Percentiles rank a stretch among this genome's conserved stretches.
Evolutionary conservation across 2,797 vertebrate species (phyloP).

Genomic region (Eospalax fontanierii): DNA sequence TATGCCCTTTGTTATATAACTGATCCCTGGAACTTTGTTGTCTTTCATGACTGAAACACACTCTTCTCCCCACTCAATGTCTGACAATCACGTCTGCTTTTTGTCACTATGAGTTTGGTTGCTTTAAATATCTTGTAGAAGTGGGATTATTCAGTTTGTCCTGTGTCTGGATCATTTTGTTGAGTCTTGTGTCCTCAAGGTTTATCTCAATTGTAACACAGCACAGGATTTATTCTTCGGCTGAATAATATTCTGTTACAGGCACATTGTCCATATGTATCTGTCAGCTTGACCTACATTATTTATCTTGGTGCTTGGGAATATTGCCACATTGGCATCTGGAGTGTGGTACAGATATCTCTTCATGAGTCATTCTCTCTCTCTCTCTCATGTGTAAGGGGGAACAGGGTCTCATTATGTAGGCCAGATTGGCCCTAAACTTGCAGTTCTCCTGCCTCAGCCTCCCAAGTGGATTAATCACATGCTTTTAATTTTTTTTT

Average conservation of each 20-base stretch:
- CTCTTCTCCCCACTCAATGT: background rate
- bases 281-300: too few relatives aligned
- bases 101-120: background rate
- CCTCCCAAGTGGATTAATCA: too few relatives aligned
- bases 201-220: background rate
- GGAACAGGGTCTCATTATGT: background rate
- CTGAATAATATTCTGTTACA: background rate
- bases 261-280: background rate
- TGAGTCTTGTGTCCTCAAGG: background rate
- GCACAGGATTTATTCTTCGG: background rate
- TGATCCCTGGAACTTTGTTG: background rate
- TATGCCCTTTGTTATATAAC: background rate
- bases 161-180: background rate
- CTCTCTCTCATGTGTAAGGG: too few relatives aligned
- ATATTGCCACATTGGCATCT: background rate
- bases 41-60: background rate
- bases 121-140: background rate
- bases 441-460: too few relatives aligned
- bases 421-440: background rate
- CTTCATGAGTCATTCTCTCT: too few relatives aligned
- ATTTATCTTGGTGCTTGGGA: background rate
- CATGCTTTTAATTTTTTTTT: background rate
- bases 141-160: background rate
- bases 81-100: background rate
- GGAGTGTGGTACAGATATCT: background rate